Percentiles rank a stretch among this genome's conserved stretches.
Conservation (phyloP, 2,888 invertebrate genomes). For the Andrena haemorrhoa region DNA sequence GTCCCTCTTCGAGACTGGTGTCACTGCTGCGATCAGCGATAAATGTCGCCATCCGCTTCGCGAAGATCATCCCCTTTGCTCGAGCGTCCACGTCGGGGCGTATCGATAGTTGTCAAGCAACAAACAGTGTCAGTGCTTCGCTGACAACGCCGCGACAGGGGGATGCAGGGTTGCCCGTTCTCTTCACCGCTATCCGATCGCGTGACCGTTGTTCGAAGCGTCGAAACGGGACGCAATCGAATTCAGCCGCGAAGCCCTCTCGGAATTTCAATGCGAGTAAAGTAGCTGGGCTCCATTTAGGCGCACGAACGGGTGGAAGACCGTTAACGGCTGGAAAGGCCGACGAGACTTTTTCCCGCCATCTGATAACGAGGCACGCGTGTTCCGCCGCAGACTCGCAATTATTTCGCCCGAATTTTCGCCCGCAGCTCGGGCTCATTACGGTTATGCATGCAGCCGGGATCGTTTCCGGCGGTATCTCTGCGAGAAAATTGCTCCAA, state of each 20-base stretch:
- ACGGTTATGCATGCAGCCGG: constrained; percentile 52
- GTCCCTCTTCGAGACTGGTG: neutral
- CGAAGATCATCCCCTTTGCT: neutral
- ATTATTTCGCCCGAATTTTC: constrained; percentile 50
- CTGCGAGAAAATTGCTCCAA: constrained; percentile 58
- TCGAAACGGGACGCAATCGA: neutral
- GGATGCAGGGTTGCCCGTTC: neutral
- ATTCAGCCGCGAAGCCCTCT: neutral
- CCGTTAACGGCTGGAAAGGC: constrained; percentile 1
- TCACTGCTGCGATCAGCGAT: constrained; percentile 21
- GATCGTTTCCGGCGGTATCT: constrained; percentile 60
- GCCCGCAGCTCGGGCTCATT: constrained; percentile 33
- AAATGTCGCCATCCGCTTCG: constrained; percentile 23
- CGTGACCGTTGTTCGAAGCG: neutral
- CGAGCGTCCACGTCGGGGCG: constrained; percentile 1
- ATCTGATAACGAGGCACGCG: constrained; percentile 28
- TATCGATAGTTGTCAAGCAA: neutral
- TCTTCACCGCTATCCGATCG: neutral
- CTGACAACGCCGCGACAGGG: neutral
- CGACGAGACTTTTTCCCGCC: constrained; percentile 10
- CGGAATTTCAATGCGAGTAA: neutral
- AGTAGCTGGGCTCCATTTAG: constrained; percentile 3
- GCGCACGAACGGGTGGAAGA: neutral
- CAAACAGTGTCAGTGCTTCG: neutral
- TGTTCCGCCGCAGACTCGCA: constrained; percentile 31